Evolutionary conservation across 2,113 vertebrate species (phyloP).

Genomic region (sheep (Ovis aries)): DNA sequence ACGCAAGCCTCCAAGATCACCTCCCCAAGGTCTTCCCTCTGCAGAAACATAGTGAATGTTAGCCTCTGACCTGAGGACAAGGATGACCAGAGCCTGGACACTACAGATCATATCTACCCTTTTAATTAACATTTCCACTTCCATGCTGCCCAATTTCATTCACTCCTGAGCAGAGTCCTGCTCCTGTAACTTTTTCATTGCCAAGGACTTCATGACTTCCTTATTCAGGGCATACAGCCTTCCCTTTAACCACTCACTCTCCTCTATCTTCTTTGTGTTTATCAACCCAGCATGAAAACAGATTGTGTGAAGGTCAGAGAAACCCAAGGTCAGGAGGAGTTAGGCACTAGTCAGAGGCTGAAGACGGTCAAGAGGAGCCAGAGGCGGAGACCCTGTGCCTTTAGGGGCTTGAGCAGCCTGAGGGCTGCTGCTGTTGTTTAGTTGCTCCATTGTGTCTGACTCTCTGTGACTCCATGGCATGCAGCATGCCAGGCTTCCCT

Average conservation of each 20-base stretch:
- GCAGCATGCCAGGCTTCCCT: neutral
- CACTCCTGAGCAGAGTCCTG: neutral
- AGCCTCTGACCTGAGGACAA: neutral
- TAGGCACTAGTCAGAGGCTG: neutral
- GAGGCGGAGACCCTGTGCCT: neutral
- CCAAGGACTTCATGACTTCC: neutral
- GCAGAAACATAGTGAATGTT: neutral
- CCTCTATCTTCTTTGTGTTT: neutral
- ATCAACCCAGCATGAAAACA: neutral
- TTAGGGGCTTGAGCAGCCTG: neutral
- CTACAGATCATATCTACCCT: neutral
- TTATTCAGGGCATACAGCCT: neutral
- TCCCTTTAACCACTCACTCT: neutral
- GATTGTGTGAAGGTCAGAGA: neutral
- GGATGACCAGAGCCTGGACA: neutral
- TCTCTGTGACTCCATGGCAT: neutral
- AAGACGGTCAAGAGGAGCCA: neutral
- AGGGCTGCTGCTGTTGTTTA: neutral
- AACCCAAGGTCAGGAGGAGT: neutral
- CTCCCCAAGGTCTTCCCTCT: neutral
- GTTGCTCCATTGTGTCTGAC: neutral
- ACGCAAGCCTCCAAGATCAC: neutral
- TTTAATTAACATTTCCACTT: constrained; percentile 33
- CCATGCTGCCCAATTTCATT: neutral
- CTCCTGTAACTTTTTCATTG: neutral